A percentile compares a stretch with the other conserved stretches of the same genome.
These are phyloP conservation scores for Tympanoctomys barrerae DNA, from an alignment of 2,797 vertebrate genomes.

Conservation along the genomic window DNA sequence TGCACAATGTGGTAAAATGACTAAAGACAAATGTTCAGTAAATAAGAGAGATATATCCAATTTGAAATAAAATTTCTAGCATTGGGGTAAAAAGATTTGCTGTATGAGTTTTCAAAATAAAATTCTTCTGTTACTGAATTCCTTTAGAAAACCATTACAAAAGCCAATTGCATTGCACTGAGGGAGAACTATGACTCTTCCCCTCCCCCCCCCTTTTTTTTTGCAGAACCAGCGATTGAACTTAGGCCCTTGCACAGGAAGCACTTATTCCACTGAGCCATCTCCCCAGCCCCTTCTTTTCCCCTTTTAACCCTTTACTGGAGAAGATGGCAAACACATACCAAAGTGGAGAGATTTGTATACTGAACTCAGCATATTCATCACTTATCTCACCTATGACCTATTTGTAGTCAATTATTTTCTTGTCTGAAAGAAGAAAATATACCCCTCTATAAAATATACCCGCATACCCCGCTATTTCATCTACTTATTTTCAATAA, in stretches of 20 bases:
- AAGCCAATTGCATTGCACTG: neutral
- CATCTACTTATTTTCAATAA: neutral
- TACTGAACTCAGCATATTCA: neutral
- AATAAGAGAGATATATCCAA: neutral
- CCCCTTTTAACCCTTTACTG: neutral
- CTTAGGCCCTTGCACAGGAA: no score
- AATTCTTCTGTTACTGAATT: neutral
- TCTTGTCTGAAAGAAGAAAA: neutral
- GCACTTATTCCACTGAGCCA: no score
- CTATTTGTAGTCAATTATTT: neutral
- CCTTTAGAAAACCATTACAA: constrained; percentile 9
- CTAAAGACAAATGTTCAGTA: neutral
- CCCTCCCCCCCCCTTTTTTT: no score
- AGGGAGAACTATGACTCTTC: neutral
- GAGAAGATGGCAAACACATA: neutral
- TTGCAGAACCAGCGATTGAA: no score
- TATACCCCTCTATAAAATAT: no score
- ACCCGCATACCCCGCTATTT: neutral
- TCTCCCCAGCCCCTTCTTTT: neutral
- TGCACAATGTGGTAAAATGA: neutral
- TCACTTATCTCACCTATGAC: neutral
- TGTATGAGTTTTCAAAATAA: constrained; percentile 29
- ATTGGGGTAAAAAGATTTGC: neutral
- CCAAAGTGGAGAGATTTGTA: neutral
- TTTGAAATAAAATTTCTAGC: neutral